Base-by-base conservation (phyloP, 2,113 vertebrate genomes). In the Chitala chitala region DNA sequence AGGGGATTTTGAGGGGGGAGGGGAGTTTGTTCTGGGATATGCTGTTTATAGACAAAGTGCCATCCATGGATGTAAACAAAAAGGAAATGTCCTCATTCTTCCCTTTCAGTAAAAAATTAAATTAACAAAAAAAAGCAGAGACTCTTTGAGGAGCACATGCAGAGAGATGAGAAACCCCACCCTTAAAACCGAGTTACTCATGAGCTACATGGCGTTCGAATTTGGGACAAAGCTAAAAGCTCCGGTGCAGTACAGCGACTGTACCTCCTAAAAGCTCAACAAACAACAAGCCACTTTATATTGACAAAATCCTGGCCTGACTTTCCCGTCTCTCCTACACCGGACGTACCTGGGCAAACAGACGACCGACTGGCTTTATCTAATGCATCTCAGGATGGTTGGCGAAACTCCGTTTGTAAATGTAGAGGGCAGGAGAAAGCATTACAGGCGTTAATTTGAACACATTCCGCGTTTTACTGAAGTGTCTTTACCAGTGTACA, bases 181-280 rank as follows among this genome's bases (percentile, higher is more conserved):
- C n/a, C n/a, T n/a, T n/a, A n/a, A n/a, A n/a, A n/a, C n/a, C n/a
- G n/a, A n/a, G n/a, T n/a, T n/a, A n/a, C n/a, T n/a, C n/a, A n/a
- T n/a, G n/a, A n/a, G n/a, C n/a, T n/a, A 65, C 46, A 51, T 13
- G 51, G 26, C 42, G 44, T 13, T 5, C n/a, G 33, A 15, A 40
- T 1, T 69, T 36, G 9, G 26, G 1, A 59, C 8, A 38, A 20
- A 61, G 17, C 74, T 75, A 71, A 75, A 71, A 71, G 68, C 44
- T 33, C 9, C 3, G 29, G 13, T 46, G 26, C 31, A 70, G 46
- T 29, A 63, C 29, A 61, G 6, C 2, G 33, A 55, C 50, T 36
- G 29, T 10, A 24, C 66, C 31, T 50, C 74, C 61, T 75, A 69
- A 75, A 70, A 75, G 74, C 74, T 75, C 31, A 40, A 70, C 68